These are phyloP conservation scores for Ambastaia sidthimunki DNA, from an alignment of 2,797 vertebrate species.

Conservation along the genomic window DNA sequence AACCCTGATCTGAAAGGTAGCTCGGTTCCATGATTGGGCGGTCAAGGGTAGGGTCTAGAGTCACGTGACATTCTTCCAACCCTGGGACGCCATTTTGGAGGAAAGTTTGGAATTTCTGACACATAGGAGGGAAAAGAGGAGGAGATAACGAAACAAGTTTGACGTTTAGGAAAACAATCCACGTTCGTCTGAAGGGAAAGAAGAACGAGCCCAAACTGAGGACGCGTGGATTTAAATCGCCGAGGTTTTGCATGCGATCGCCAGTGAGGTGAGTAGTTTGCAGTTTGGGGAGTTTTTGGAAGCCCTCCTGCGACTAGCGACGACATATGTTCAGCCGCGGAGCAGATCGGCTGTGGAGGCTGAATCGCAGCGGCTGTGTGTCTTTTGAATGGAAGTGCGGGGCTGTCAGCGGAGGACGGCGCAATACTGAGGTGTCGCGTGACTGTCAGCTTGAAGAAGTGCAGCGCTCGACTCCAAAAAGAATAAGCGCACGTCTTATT, in stretches of 20 bases:
- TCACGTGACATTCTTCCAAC: constrained; percentile 83
- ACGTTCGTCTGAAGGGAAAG: constrained; percentile 31
- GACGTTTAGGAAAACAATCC: constrained; percentile 66
- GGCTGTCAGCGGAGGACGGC: constrained; percentile 35
- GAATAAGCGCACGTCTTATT: not conserved
- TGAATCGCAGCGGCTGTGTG: constrained; percentile 34
- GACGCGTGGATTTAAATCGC: constrained; percentile 48
- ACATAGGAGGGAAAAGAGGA: constrained; percentile 69
- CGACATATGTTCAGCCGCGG: constrained; percentile 33
- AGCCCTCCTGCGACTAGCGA: constrained; percentile 35
- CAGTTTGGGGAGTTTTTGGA: constrained; percentile 53
- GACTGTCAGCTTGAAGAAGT: constrained; percentile 55
- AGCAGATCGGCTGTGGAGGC: constrained; percentile 40
- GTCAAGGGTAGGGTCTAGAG: constrained; percentile 66
- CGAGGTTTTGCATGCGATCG: constrained; percentile 42
- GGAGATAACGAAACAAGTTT: constrained; percentile 67
- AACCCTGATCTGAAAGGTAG: constrained; percentile 62
- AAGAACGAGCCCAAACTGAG: constrained; percentile 30
- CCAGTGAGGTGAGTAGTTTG: constrained; percentile 56
- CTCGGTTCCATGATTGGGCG: constrained; percentile 78
- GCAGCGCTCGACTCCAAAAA: constrained; percentile 52
- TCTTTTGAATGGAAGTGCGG: constrained; percentile 54
- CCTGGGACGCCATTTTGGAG: constrained; percentile 93
- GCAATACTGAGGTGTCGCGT: constrained; percentile 37
- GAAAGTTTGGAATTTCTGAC: constrained; percentile 92